These are phyloP conservation scores for Rhadina sibilatrix DNA, from an alignment of 2,113 vertebrate genomes.

Conservation along the genomic window DNA sequence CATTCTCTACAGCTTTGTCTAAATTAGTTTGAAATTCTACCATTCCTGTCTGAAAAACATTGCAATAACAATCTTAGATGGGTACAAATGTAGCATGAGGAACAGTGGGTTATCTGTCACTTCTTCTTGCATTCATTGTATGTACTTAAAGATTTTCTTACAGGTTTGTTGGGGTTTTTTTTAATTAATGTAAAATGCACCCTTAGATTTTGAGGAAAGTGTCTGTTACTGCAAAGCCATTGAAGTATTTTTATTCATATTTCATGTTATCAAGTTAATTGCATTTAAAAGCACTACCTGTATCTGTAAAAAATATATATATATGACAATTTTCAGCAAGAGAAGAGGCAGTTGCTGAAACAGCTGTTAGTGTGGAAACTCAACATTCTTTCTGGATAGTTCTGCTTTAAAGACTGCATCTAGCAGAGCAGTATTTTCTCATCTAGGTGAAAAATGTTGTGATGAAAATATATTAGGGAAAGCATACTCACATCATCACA, in stretches of 20 bases:
- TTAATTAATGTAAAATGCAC: neutral
- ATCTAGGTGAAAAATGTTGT: neutral
- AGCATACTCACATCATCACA: slow-evolving; percentile 58
- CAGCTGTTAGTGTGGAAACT: neutral
- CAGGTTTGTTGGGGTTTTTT: neutral
- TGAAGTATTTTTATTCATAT: neutral
- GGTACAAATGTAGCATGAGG: neutral
- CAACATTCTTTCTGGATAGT: neutral
- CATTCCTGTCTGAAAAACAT: neutral
- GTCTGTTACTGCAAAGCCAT: neutral
- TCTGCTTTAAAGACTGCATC: neutral
- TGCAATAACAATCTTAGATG: neutral
- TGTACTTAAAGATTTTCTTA: neutral
- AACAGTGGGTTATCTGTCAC: neutral
- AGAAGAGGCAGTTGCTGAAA: neutral
- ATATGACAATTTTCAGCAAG: neutral
- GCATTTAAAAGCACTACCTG: neutral
- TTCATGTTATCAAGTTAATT: neutral
- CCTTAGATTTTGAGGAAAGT: neutral
- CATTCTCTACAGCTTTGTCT: neutral
- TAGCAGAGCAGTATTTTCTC: neutral
- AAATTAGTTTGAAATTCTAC: neutral
- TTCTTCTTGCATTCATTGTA: neutral
- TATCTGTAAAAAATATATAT: neutral
- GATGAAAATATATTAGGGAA: neutral